Base-by-base conservation (phyloP, 2,113 vertebrate genomes). In the Beaufortia kweichowensis region DNA sequence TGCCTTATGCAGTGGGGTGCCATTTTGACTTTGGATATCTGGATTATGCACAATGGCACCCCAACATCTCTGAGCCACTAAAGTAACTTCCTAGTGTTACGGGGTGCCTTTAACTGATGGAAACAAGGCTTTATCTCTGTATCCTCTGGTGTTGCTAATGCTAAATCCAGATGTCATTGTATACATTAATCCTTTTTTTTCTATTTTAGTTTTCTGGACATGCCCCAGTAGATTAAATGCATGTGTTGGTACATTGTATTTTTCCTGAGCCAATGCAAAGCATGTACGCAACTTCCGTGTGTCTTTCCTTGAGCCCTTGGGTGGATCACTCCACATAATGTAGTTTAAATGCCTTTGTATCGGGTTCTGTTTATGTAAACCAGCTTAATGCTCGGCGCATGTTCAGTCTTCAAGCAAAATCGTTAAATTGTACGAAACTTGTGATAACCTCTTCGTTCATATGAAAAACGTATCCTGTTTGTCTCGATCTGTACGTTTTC, bases 61-160 rank as follows among this genome's bases (percentile, higher is more conserved):
- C 55, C 73, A 73, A 57, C 77, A 43, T 46, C 23, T 50, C 55
- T 67, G 63, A 79, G 48, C 35, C 48, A 21, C 31, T 57, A 65
- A 61, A 60, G 26, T 55, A 55, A 56, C 46, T 39, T 41, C 48
- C 60, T n/a, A 62, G 67, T 77, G 68, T 72, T 71, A 65, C 55
- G n/a, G 72, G 59, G 73, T 82, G 81, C 77, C 74, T 83, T 81
- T 80, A 48, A 77, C 68, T 79, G 64, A 79, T 57, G 41, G 31
- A 79, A 26, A 73, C 73, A 33, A 76, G 73, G 75, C 61, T 76
- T 71, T 75, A 70, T 62, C 77, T 77, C 61, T 66, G 31, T 59
- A 67, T 72, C 35, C 59, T 67, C 39, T 72, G 28, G 31, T 39
- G 26, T 31, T 33, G 14, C 31, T 46, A 57, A 72, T 57, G 26